Evolutionary conservation across 2,113 vertebrate species (phyloP).

Genomic region (Morone chrysops): DNA sequence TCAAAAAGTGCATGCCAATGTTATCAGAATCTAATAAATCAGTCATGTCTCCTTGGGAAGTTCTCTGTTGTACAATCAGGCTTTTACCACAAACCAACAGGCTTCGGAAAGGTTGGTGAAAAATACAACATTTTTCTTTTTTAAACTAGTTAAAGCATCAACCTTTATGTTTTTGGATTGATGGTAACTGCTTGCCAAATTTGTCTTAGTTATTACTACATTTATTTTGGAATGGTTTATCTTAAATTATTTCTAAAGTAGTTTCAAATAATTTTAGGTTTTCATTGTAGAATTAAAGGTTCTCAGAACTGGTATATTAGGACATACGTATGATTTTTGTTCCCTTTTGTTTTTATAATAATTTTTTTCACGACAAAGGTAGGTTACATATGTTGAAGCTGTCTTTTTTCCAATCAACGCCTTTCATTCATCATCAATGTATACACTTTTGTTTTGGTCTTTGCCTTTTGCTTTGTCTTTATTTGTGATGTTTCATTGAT

Average conservation of each 20-base stretch:
- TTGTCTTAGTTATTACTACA: constrained; percentile 32
- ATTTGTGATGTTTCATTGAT: constrained; percentile 67
- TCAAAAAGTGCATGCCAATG: constrained; percentile 78
- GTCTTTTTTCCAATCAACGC: constrained; percentile 81
- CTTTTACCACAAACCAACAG: constrained; percentile 91
- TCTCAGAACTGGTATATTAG: constrained; percentile 22
- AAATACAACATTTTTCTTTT: constrained; percentile 80
- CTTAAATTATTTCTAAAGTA: constrained; percentile 3
- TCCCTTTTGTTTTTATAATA: constrained; percentile 32
- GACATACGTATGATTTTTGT: constrained; percentile 56
- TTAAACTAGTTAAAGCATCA: constrained; percentile 82
- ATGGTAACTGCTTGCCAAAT: constrained; percentile 88
- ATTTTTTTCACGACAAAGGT: constrained; percentile 84
- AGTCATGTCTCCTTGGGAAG: constrained; percentile 85
- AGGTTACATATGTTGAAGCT: constrained; percentile 89
- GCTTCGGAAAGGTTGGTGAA: constrained; percentile 90
- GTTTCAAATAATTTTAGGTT: constrained; percentile 16
- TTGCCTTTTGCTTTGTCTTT: constrained; percentile 58
- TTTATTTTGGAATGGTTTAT: constrained; percentile 56
- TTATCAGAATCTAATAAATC: constrained; percentile 75
- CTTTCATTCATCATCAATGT: constrained; percentile 84
- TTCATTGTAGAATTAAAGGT: constrained; percentile 10
- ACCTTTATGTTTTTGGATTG: constrained; percentile 90
- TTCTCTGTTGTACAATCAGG: constrained; percentile 85
- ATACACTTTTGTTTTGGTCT: constrained; percentile 80